Conservation (phyloP, 2,797 vertebrate species). For the Sebastes kiyomatsui region DNA sequence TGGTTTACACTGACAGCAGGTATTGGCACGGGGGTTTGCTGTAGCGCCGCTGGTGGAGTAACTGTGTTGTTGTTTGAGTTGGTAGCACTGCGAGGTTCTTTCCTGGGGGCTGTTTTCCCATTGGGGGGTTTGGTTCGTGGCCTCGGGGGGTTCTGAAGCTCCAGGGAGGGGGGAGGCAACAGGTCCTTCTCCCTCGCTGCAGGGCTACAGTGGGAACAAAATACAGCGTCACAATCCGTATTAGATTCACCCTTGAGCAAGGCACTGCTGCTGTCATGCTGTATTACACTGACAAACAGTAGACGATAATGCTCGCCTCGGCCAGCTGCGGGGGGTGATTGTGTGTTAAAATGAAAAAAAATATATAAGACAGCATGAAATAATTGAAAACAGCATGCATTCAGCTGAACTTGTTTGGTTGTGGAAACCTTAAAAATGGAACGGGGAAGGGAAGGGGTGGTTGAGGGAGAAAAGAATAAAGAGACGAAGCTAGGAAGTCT, state of each 20-base stretch:
- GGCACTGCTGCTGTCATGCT: background rate
- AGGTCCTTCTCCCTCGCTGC: slow-evolving; percentile 91
- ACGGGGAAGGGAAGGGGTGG: slow-evolving; percentile 1
- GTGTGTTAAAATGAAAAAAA: slow-evolving; percentile 26
- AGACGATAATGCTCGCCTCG: slow-evolving; percentile 16
- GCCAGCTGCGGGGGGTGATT: slow-evolving; percentile 12
- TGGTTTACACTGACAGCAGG: slow-evolving; percentile 62
- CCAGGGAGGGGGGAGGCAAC: slow-evolving; percentile 77
- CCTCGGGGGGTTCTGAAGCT: slow-evolving; percentile 84
- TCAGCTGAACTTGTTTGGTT: slow-evolving; percentile 40
- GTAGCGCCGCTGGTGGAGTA: slow-evolving; percentile 50
- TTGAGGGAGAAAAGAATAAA: slow-evolving; percentile 7
- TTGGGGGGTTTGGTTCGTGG: slow-evolving; percentile 86
- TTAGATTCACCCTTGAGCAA: slow-evolving; percentile 15
- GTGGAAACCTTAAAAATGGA: slow-evolving; percentile 16
- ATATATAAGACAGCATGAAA: slow-evolving; percentile 37
- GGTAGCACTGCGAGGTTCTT: slow-evolving; percentile 88
- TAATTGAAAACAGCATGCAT: slow-evolving; percentile 59
- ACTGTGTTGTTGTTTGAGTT: slow-evolving; percentile 61
- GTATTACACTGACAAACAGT: background rate
- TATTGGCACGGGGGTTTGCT: slow-evolving; percentile 48
- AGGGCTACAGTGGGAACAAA: slow-evolving; percentile 64
- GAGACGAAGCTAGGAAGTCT: background rate
- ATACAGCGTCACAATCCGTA: slow-evolving; percentile 26
- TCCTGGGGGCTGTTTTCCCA: slow-evolving; percentile 92